phyloP scores from a whole-genome alignment of 2,113 vertebrate species.

The Clarias macrocephalus region DNA sequence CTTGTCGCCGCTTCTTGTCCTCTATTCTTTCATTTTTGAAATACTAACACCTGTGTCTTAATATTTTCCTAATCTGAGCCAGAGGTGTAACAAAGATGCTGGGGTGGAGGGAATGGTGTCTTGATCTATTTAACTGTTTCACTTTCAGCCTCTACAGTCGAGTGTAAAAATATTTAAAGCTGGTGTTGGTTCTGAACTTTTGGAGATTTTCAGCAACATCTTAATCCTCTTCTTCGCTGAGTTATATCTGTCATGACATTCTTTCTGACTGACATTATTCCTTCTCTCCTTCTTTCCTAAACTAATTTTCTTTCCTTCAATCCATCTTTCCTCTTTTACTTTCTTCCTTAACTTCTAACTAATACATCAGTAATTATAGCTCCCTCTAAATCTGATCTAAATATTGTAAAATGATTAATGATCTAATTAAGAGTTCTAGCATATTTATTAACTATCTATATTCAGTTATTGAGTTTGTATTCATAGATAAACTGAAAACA shows the following conservation, averaged over 20 bases:
- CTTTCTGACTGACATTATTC: neutral
- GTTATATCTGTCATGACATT: no score
- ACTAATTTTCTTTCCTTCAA: neutral
- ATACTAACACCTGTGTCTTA: neutral
- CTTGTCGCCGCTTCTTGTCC: constrained; percentile 9
- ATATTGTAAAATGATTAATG: neutral
- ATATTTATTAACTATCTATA: neutral
- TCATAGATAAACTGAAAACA: neutral
- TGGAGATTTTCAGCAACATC: neutral
- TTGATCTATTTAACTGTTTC: neutral
- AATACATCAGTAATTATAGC: neutral
- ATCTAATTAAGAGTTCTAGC: neutral
- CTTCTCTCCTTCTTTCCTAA: neutral
- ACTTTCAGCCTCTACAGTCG: neutral
- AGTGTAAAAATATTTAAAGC: neutral
- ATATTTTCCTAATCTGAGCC: neutral
- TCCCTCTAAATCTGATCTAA: neutral
- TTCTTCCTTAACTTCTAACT: neutral
- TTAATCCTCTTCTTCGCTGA: neutral
- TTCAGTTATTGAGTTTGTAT: neutral
- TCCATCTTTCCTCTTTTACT: neutral
- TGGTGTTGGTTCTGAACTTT: neutral
- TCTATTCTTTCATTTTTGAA: neutral
- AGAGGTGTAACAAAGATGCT: neutral
- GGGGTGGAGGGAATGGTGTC: neutral